Conservation (phyloP, 2,113 vertebrate species). For the Nesogale talazaci region DNA sequence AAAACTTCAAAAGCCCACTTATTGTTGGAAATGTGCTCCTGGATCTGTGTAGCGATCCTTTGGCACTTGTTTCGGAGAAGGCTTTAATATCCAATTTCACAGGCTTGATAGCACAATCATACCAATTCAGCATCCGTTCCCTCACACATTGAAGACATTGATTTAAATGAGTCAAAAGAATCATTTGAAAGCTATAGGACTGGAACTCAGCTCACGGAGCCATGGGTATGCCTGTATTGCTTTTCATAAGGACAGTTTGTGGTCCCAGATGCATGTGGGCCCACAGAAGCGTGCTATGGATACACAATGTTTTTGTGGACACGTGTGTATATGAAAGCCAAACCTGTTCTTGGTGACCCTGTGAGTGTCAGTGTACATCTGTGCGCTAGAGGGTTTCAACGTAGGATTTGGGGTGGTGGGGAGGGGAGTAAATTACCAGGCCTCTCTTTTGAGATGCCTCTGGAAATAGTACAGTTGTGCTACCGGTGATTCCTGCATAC, state of each 20-base stretch:
- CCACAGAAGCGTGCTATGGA: neutral
- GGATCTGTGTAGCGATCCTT: slow-evolving; percentile 53
- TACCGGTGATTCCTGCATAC: neutral
- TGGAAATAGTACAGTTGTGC: neutral
- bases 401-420: too few species aligned
- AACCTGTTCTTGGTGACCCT: neutral
- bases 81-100: slow-evolving; percentile 73
- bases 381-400: neutral
- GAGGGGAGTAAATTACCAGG: neutral
- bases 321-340: neutral
- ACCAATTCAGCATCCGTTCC: slow-evolving; percentile 24
- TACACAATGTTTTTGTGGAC: neutral
- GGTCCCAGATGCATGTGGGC: neutral
- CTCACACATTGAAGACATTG: slow-evolving; percentile 34
- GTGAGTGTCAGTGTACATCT: neutral
- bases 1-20: slow-evolving; percentile 70
- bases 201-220: neutral
- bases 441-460: neutral
- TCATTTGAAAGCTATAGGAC: slow-evolving; percentile 46
- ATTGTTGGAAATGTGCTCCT: slow-evolving; percentile 56
- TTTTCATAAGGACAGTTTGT: neutral
- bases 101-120: slow-evolving; percentile 22
- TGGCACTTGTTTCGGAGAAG: slow-evolving; percentile 51
- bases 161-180: slow-evolving; percentile 57
- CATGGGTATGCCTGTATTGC: neutral